Base-by-base conservation (phyloP, 2,797 vertebrate genomes). In the Pteronotus mesoamericanus region DNA sequence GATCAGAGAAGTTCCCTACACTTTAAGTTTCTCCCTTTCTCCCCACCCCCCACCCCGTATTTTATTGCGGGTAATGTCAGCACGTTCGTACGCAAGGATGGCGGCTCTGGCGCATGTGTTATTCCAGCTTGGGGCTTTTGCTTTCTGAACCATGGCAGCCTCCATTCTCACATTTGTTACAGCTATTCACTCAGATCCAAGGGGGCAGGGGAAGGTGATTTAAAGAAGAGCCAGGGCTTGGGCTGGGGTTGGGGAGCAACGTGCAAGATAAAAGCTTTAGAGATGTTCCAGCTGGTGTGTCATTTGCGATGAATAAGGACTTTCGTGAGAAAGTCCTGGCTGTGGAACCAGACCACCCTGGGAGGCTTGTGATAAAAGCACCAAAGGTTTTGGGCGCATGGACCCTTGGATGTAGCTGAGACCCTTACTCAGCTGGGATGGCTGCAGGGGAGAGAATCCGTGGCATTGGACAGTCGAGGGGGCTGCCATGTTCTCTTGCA, bases 1-100 rank as follows among this genome's bases (percentile, higher is more conserved):
- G 69, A 66, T 88, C 80, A 66, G 94, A 71, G 75, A 94, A 93
- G 96, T 93, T 96, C 93, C 71, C 84, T 59, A 86, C 92, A 71
- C 94, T 94, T 88, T 32, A 9, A 24, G 64, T 85, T 96, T 96
- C 86, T 46, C 37, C 42, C 26, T n/a, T 14, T 32, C 48, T 10
- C 6, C 7, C 5, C 7, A 1, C 29, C 5, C 7, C 1, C 29
- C 0, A 9, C 12, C 6, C 69, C 32, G 37, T 1, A 61, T 68
- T 53, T n/a, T 46, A 26, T 51, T 78, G 5, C 0, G 0, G 6
- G 21, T 92, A 94, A 96, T 46, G 96, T 71, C 90, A 74, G 72
- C 69, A 78, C 55, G 53, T 88, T 71, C 26, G 6, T 91, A 29
- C 92, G 87, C 82, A 75, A 64, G 79, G 93, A 42, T 3, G 83